Percentiles rank a stretch among this genome's conserved stretches.
Conservation (phyloP, 2,888 invertebrate species). For the Chaitophorus viminalis region DNA sequence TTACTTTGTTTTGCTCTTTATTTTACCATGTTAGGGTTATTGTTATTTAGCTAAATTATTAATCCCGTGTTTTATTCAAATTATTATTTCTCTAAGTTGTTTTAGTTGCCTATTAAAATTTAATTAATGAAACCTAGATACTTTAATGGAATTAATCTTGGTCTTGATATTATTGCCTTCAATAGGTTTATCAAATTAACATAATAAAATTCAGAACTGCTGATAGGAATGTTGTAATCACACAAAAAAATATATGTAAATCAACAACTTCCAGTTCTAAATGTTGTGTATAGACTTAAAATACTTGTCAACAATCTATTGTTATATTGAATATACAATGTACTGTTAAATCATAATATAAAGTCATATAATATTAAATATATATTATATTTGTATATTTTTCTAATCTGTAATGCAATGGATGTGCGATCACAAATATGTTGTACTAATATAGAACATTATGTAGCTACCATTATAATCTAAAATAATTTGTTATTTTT, state of each 20-base stretch:
- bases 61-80: constrained; percentile 55
- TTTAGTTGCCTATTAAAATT: constrained; percentile 50
- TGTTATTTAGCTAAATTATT: constrained; percentile 60
- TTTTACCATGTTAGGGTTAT: constrained; percentile 43
- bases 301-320: constrained; percentile 24
- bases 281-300: constrained; percentile 27
- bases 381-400: constrained; percentile 54
- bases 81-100: constrained; percentile 53
- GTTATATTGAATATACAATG: constrained; percentile 1
- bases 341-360: constrained; percentile 10
- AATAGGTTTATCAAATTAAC: background rate
- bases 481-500: constrained; percentile 31
- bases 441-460: constrained; percentile 34
- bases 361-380: constrained; percentile 25
- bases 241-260: background rate
- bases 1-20: constrained; percentile 51
- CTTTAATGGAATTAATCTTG: constrained; percentile 19
- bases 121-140: constrained; percentile 45
- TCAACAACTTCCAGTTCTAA: background rate
- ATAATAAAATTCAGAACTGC: constrained; percentile 13
- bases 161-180: background rate
- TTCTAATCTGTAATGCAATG: constrained; percentile 32
- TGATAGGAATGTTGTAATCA: background rate
- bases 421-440: constrained; percentile 29
- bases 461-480: constrained; percentile 31